Base-by-base conservation (phyloP, 30 jellyfish, hydroid and myxozoan species). In the Hydractinia symbiolongicarpus region DNA sequence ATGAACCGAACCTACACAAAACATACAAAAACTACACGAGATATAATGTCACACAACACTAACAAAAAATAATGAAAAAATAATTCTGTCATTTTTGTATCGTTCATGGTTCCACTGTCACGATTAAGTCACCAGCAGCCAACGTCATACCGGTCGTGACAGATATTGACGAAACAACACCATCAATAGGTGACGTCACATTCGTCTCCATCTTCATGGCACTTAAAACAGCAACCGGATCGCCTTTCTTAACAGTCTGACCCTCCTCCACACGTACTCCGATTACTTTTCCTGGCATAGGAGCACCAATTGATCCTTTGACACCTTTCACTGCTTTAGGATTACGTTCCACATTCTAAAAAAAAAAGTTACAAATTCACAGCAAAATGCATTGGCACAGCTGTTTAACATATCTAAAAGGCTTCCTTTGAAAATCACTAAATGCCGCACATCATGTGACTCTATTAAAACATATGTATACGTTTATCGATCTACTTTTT, bases 121-220 rank as follows among this genome's bases (percentile, higher is more conserved):
- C 95, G 51, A 95, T 54, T 14, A 95, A 86, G 84, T 95, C 99
- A 30, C 96, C 96, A 54, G 97, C 99, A 58, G 73, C 95, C 5
- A 95, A 94, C 7, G 66, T 85, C 88, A 78, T 71, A 44, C 88
- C 93, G 52, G 90, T 76, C 17, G 73, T 16, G 17, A 88, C 96
- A 20, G 95, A 54, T 49, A 95, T 86, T 5, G 96, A 56, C 21
- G 86, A 77, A 53, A 95, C 93, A 14, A 69, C 77, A n/a, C 99
- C 99, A 53, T 94, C 86, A 9, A 95, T 78, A 19, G 97, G 96
- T 16, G 99, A 90, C 2, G 96, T 83, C 14, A 95, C 97, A 66
- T 85, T 90, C 44, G 99, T 95, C 72, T 95, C 99, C 99, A 95
- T 95, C 61, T 95, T 95, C 99, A 95, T 95, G 62, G 99, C 97